Evolutionary conservation across 2,113 vertebrate species (phyloP).

Genomic region (Otus sunia): DNA sequence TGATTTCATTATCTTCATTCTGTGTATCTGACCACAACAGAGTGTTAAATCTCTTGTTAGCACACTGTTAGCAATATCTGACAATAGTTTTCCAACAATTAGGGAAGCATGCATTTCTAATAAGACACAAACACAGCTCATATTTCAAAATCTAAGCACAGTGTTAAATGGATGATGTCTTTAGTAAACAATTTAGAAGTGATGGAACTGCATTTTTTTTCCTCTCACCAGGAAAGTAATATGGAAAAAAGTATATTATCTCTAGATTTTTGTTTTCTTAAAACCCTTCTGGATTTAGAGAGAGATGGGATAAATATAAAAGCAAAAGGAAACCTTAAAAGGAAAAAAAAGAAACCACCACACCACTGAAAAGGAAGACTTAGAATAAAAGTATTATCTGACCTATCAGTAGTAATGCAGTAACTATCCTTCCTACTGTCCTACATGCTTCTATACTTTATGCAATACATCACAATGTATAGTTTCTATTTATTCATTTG

Average conservation of each 20-base stretch:
- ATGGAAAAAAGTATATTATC: not conserved
- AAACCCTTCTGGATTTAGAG: not conserved
- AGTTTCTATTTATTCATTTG: constrained; percentile 33
- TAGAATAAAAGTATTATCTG: constrained; percentile 24
- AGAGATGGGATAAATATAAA: not conserved
- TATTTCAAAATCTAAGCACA: not conserved
- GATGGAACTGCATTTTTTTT: not conserved
- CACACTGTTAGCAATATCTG: not conserved
- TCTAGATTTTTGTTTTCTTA: not conserved
- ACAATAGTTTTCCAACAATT: not conserved
- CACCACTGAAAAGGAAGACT: not conserved
- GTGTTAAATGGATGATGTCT: not conserved
- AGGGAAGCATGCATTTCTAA: not conserved
- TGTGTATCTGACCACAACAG: not conserved
- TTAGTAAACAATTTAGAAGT: not conserved
- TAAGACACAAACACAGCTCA: fast-evolving
- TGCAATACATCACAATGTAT: not conserved
- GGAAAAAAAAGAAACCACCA: not conserved
- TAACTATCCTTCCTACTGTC: not conserved
- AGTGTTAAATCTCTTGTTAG: not conserved
- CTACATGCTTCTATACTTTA: not conserved
- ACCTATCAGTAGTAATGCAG: not conserved
- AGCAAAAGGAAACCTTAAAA: not conserved
- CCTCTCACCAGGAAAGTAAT: not conserved
- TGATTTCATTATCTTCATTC: not conserved